A percentile compares a stretch with the other conserved stretches of the same genome.
Evolutionary conservation across 2,113 vertebrate genomes (phyloP).

Genomic region (Oreocharis arfaki): DNA sequence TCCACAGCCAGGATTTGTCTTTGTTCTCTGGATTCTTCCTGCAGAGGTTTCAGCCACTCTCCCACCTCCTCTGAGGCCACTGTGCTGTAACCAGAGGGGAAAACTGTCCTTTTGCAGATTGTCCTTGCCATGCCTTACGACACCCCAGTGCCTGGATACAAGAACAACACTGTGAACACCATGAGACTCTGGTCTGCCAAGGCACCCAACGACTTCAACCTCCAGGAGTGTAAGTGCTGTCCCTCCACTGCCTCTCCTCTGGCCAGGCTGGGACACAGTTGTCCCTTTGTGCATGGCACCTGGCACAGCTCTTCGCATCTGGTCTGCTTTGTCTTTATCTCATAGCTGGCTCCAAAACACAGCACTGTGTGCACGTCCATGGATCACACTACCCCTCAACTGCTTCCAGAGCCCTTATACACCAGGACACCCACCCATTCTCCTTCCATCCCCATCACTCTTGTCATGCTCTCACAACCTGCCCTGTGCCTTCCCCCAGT

Average conservation of each 20-base stretch:
- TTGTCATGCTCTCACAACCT: neutral
- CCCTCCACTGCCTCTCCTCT: neutral
- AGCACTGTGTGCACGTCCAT: neutral
- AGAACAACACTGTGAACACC: conserved; percentile 89
- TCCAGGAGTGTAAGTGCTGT: conserved; percentile 79
- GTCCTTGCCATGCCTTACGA: conserved; percentile 88
- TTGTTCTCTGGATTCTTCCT: neutral
- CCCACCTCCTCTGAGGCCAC: neutral
- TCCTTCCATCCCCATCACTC: neutral
- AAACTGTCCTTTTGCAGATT: conserved; percentile 53
- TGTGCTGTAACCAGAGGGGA: neutral
- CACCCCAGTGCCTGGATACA: conserved; percentile 85
- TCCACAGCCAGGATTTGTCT: neutral
- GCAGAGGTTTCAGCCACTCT: neutral
- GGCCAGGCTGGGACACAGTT: neutral
- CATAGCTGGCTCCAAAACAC: neutral
- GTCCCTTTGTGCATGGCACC: neutral
- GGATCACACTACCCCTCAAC: neutral
- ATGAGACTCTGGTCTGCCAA: conserved; percentile 91
- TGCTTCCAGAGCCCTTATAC: neutral
- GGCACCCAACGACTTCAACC: conserved; percentile 86
- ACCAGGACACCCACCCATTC: neutral
- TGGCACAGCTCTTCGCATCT: neutral
- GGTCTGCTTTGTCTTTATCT: neutral
- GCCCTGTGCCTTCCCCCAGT: neutral